A percentile compares a stretch with the other conserved stretches of the same genome.
phyloP scores from a whole-genome alignment of 2,888 invertebrate genomes.

The Pemphredon lugubris region DNA sequence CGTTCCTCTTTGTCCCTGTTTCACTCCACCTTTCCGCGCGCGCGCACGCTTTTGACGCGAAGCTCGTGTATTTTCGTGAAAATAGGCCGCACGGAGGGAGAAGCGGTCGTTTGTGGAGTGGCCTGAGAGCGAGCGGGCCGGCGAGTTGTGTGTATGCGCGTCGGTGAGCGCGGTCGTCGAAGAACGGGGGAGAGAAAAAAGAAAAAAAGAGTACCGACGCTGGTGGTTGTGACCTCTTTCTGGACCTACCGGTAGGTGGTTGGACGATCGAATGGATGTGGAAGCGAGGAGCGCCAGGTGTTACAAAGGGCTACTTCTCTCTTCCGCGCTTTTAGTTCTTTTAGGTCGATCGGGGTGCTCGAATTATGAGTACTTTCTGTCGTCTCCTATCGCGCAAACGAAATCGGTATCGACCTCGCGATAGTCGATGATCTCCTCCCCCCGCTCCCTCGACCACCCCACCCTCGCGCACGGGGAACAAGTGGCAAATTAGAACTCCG shows the following conservation, averaged over 20 bases:
- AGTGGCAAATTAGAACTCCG: neutral
- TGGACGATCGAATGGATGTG: conserved; percentile 42
- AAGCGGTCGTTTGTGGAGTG: conserved; percentile 27
- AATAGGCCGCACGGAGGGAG: conserved; percentile 69
- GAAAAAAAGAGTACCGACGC: conserved; percentile 36
- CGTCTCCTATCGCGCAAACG: conserved; percentile 2
- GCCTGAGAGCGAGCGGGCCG: conserved; percentile 19
- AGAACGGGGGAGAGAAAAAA: conserved; percentile 20
- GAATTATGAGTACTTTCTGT: neutral
- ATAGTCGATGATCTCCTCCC: too few relatives aligned
- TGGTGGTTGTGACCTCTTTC: conserved; percentile 49
- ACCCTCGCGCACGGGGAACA: neutral
- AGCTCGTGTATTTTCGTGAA: conserved; percentile 61
- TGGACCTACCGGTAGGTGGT: conserved; percentile 26
- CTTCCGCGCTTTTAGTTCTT: conserved; percentile 11
- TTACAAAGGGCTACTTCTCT: conserved; percentile 46
- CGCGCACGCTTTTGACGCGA: conserved; percentile 52
- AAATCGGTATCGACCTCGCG: conserved; percentile 21
- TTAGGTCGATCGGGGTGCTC: conserved; percentile 1
- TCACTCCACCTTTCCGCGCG: conserved; percentile 31
- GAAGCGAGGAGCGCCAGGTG: conserved; percentile 38
- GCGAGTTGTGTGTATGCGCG: conserved; percentile 7
- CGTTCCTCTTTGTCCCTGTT: conserved; percentile 45
- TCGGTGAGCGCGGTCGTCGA: conserved; percentile 8
- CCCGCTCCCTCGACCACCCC: too few relatives aligned